Evolutionary conservation across 2,797 vertebrate genomes (phyloP), one percentile per base, ranked within the genome.

Genomic region (Diceros bicornis): DNA sequence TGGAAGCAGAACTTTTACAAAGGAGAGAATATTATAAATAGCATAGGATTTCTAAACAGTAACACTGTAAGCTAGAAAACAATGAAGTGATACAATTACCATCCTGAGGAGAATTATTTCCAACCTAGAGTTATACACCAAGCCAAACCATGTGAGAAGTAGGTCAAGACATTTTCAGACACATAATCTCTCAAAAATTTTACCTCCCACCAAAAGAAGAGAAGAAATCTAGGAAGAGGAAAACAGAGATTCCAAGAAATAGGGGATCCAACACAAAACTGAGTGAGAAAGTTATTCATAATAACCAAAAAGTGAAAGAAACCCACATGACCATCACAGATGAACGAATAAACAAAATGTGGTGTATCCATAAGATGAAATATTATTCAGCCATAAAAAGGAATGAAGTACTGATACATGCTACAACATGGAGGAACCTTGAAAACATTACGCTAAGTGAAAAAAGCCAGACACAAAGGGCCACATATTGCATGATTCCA

Each of bases 401-500:
- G 44, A 62, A 27, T 5, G 3, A 17, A 37, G 12, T 8, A 4
- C 14, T 3, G 17, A 11, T 2, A 16, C 34, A 7, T 27, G 13
- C 23, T 7, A 34, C 32, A 27, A 27, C 11, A 29, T 2, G 0
- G 32, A 37, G 1, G 27, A 4, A 16, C 41, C 34, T 0, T n/a
- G 16, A 87, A 47, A 29, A 72, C 66, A 29, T 23, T 47, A 34
- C 32, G 7, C 7, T 25, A n/a, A 3, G 16, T 18, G 21, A 81
- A 89, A 75, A 50, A 20, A 21, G 23, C 23, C 52, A 71, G 29
- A 86, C 1, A 21, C 6, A 0, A 57, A 72, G 47, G 18, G 59
- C 25, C 2, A 17, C 4, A 0, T 8, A 25, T 12, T 32, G 13
- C 14, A 0, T 7, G 55, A 59, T 3, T 11, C 72, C 18, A 37